Conservation (phyloP, 1,140 invertebrate genomes). For the Sitophilus oryzae region DNA sequence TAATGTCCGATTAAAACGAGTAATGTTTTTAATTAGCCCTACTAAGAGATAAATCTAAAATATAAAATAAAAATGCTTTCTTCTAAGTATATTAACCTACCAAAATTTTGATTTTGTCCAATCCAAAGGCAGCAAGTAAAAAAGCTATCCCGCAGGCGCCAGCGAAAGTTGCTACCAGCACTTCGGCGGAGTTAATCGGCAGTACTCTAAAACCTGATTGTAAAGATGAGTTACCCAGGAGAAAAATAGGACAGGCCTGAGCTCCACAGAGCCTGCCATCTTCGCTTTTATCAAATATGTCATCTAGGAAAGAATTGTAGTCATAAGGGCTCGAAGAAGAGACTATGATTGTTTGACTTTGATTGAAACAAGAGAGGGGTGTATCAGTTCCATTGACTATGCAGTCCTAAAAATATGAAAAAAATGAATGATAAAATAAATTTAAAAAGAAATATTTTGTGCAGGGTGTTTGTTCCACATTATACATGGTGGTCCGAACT, state of each 20-base stretch:
- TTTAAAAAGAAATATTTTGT: background rate
- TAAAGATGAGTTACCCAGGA: slow-evolving; percentile 1
- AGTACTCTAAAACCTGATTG: slow-evolving; percentile 35
- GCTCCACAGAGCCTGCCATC: slow-evolving; percentile 51
- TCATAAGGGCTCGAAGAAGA: slow-evolving; percentile 23
- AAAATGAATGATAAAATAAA: background rate
- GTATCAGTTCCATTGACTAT: slow-evolving; percentile 6
- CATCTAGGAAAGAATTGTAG: slow-evolving; percentile 36
- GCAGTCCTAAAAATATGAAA: slow-evolving; percentile 16
- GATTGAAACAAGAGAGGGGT: slow-evolving; percentile 15
- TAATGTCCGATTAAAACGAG: background rate
- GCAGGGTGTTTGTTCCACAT: too few relatives aligned
- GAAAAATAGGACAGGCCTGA: slow-evolving; percentile 43
- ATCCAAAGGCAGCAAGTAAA: slow-evolving; percentile 48
- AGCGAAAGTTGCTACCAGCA: slow-evolving; percentile 51
- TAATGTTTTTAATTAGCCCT: background rate
- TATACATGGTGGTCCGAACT: too few relatives aligned
- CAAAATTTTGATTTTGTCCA: slow-evolving; percentile 46
- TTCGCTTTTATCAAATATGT: slow-evolving; percentile 47
- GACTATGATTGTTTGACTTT: slow-evolving; percentile 7
- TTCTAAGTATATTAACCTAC: too few relatives aligned
- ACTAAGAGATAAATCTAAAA: too few relatives aligned
- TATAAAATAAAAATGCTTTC: too few relatives aligned
- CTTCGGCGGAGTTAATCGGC: slow-evolving; percentile 44
- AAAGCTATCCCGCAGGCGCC: slow-evolving; percentile 50